Percentiles rank a stretch among this genome's conserved stretches.
These are phyloP conservation scores for Rhinolophus sinicus DNA, from an alignment of 2,113 vertebrate genomes.

Conservation along the genomic window DNA sequence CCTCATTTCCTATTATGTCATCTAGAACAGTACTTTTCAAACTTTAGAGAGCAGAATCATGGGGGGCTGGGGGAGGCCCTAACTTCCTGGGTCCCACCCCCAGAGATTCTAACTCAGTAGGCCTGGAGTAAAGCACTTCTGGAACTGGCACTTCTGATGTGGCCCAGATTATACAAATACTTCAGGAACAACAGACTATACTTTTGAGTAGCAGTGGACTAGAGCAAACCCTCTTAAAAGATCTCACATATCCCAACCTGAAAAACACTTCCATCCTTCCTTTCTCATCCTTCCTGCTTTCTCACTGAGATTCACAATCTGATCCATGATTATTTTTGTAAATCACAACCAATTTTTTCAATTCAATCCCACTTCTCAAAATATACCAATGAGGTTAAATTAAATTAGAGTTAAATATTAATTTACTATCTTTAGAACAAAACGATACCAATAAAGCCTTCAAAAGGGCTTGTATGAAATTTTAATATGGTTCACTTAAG, in stretches of 20 bases:
- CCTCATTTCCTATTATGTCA: neutral
- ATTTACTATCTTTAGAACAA: constrained; percentile 26
- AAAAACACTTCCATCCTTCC: neutral
- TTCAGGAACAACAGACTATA: neutral
- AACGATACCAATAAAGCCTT: neutral
- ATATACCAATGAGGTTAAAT: neutral
- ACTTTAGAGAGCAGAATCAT: neutral
- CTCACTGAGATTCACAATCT: neutral
- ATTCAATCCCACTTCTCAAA: constrained; percentile 1
- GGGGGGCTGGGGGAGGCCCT: neutral
- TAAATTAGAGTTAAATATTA: neutral
- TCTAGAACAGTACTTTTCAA: neutral
- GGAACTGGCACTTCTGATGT: neutral
- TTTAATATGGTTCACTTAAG: constrained; percentile 15
- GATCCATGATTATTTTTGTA: neutral
- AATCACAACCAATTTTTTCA: neutral
- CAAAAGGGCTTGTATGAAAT: neutral
- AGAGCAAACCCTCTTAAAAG: neutral
- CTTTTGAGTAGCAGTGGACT: neutral
- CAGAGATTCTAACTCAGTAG: neutral
- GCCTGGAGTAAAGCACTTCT: neutral
- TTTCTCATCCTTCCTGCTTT: neutral
- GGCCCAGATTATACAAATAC: neutral
- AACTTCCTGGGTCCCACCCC: neutral
- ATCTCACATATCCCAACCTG: neutral